Percentiles rank a stretch among this genome's conserved stretches.
Evolutionary conservation across 2,113 vertebrate species (phyloP).

Genomic region (Nerophis ophidion): DNA sequence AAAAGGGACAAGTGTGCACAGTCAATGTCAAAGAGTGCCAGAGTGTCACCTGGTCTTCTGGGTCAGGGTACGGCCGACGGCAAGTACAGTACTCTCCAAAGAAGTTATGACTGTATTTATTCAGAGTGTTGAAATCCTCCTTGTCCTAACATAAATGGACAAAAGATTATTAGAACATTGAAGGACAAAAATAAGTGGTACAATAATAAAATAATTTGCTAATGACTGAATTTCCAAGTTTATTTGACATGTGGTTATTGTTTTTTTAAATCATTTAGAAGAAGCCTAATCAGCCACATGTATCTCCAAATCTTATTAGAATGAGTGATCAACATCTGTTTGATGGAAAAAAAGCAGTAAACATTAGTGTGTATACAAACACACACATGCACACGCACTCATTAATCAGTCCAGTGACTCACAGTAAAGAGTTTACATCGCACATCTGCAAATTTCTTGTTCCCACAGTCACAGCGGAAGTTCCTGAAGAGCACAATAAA

Average conservation of each 20-base stretch:
- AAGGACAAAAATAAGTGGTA: not conserved
- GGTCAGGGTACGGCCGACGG: conserved; percentile 92
- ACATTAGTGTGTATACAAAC: not conserved
- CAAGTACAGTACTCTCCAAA: conserved; percentile 92
- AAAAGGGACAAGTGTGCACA: not conserved
- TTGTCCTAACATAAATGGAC: conserved; percentile 80
- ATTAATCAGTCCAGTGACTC: conserved; percentile 43
- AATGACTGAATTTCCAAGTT: too few species aligned
- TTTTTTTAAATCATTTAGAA: too few species aligned
- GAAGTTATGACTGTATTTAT: conserved; percentile 97
- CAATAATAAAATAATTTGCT: too few species aligned
- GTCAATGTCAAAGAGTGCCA: not conserved
- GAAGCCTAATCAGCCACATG: too few species aligned
- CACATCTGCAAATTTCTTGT: conserved; percentile 86
- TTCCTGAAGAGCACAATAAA: conserved; percentile 68
- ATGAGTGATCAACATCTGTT: too few species aligned
- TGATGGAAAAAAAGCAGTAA: too few species aligned
- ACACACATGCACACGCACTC: not conserved
- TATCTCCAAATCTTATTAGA: too few species aligned
- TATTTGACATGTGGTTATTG: too few species aligned
- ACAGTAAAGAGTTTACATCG: conserved; percentile 91
- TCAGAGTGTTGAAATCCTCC: conserved; percentile 78
- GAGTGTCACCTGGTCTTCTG: conserved; percentile 87
- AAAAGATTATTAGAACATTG: not conserved
- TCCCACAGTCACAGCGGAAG: conserved; percentile 97